Evolutionary conservation across 2,797 vertebrate genomes (phyloP).

Genomic region (Rhodeus uyekii): DNA sequence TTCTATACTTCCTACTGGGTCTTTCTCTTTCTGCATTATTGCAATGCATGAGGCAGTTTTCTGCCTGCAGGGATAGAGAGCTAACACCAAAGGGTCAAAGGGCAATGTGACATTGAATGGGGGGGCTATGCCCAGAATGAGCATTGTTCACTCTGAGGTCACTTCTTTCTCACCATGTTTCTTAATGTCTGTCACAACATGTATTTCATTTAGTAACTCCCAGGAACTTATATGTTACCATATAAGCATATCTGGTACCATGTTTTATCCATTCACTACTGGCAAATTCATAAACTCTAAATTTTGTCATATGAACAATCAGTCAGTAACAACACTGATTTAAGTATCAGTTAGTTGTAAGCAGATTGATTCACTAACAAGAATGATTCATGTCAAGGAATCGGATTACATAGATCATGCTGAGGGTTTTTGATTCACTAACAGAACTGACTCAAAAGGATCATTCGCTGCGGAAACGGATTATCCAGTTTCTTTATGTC

Average conservation of each 20-base stretch:
- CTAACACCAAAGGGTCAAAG: constrained; percentile 14
- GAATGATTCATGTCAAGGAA: neutral
- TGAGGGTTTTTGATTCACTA: neutral
- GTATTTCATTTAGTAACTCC: neutral
- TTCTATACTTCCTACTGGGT: neutral
- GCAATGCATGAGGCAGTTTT: neutral
- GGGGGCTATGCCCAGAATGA: constrained; percentile 15
- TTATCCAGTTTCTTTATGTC: no score
- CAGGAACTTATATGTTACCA: neutral
- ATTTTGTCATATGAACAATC: neutral
- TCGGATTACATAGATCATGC: neutral
- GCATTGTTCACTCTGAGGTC: constrained; percentile 61
- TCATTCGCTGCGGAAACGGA: no score
- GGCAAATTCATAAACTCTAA: neutral
- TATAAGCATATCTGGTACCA: neutral
- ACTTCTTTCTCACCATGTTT: constrained; percentile 40
- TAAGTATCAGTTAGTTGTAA: neutral
- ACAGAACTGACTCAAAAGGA: neutral
- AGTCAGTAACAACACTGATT: neutral
- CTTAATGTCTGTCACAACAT: neutral
- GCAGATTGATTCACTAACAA: neutral
- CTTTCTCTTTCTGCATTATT: neutral
- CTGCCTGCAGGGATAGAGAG: neutral
- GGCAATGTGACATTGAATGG: neutral
- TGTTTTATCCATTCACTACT: neutral